phyloP scores from a whole-genome alignment of 2,888 invertebrate species.

The Clanis bilineata region DNA sequence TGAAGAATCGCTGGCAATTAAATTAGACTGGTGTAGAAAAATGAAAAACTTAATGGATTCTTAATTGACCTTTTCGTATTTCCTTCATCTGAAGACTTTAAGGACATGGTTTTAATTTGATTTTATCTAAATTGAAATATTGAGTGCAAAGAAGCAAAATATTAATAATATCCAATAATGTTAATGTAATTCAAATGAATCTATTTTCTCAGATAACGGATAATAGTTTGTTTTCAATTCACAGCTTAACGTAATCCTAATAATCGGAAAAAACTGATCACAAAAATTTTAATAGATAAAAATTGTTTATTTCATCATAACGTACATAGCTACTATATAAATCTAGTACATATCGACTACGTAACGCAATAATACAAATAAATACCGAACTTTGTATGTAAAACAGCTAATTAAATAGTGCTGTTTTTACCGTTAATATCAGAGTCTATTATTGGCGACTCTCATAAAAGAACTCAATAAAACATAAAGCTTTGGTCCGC shows the following conservation, averaged over 20 bases:
- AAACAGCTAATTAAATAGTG: constrained; percentile 44
- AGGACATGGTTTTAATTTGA: constrained; percentile 21
- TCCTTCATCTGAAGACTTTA: constrained; percentile 18
- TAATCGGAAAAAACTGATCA: no score
- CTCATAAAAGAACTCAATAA: constrained; percentile 71
- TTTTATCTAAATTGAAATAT: constrained; percentile 17
- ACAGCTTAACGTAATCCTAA: no score
- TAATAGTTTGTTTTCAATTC: no score
- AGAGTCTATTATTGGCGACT: constrained; percentile 47
- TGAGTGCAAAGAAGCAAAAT: no score
- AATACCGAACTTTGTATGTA: neutral
- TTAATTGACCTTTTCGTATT: constrained; percentile 41
- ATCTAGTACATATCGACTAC: neutral
- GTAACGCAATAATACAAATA: neutral
- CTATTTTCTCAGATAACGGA: no score
- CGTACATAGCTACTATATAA: no score
- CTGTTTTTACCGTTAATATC: constrained; percentile 47
- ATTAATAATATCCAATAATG: no score
- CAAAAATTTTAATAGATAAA: no score
- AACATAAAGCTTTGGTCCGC: constrained; percentile 62
- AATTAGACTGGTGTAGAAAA: constrained; percentile 47
- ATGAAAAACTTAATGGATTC: constrained; percentile 54
- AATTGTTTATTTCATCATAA: no score
- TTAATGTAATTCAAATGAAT: no score
- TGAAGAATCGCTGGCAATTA: constrained; percentile 41